A percentile compares a stretch with the other conserved stretches of the same genome.
Conservation (phyloP, 2,888 invertebrate species). For the Papilio gigon region DNA sequence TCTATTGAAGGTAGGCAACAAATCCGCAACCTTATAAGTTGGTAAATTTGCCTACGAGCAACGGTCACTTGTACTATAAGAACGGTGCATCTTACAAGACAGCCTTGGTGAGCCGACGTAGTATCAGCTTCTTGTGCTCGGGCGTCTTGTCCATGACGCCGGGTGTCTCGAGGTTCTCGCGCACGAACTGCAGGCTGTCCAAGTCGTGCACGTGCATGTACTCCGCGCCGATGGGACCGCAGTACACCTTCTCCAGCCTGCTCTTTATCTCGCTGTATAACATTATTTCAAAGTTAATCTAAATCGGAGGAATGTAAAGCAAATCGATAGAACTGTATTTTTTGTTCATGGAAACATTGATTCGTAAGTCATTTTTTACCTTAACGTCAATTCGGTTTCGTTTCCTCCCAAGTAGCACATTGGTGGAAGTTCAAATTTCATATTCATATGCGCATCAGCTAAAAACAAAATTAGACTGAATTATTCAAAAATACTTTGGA, state of each 20-base stretch:
- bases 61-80: not conserved
- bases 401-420: conserved; percentile 87
- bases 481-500: not conserved
- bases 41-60: too few species aligned
- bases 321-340: too few species aligned
- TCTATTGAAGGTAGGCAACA: too few species aligned
- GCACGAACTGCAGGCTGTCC: conserved; percentile 87
- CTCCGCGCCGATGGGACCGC: conserved; percentile 87
- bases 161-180: conserved; percentile 86
- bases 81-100: conserved; percentile 75
- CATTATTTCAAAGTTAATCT: not conserved
- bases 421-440: conserved; percentile 85
- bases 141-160: conserved; percentile 78
- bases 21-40: too few species aligned
- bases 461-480: conserved; percentile 37
- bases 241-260: conserved; percentile 86
- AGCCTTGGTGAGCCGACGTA: conserved; percentile 87
- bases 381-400: conserved; percentile 80
- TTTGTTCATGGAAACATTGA: too few species aligned
- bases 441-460: conserved; percentile 84
- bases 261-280: conserved; percentile 83
- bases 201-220: conserved; percentile 89
- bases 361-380: not conserved
- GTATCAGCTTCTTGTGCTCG: conserved; percentile 85
- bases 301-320: too few species aligned